Conservation (phyloP, 2,113 vertebrate species). For the Cyprinodon variegatus region DNA sequence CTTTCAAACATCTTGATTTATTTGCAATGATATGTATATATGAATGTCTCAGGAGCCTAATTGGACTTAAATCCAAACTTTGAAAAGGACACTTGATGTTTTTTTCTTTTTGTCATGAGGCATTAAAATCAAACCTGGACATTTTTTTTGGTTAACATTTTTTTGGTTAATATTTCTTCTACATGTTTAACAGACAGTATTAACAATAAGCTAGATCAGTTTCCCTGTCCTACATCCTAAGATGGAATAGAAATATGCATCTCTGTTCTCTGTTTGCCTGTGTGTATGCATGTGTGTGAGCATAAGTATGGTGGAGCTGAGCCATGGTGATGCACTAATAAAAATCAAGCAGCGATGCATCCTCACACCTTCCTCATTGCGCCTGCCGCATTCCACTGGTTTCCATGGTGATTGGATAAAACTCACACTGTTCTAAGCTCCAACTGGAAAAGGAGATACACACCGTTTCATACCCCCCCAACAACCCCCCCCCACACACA, state of each 20-base stretch:
- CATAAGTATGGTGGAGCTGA: slow-evolving; percentile 41
- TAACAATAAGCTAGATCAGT: neutral
- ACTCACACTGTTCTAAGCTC: slow-evolving; percentile 83
- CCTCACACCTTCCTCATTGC: slow-evolving; percentile 82
- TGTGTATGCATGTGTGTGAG: slow-evolving; percentile 29
- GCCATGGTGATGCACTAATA: slow-evolving; percentile 76
- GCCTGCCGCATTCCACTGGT: slow-evolving; percentile 74
- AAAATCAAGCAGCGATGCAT: slow-evolving; percentile 81
- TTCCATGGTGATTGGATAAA: slow-evolving; percentile 82
- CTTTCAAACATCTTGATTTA: too few relatives aligned
- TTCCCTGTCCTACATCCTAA: neutral
- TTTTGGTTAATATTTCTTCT: too few relatives aligned
- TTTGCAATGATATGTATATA: too few relatives aligned
- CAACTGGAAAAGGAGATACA: slow-evolving; percentile 75
- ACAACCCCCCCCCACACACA: slow-evolving; percentile 9
- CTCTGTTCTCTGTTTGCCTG: slow-evolving; percentile 14
- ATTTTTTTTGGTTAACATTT: too few relatives aligned
- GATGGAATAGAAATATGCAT: neutral
- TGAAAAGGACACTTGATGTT: too few relatives aligned
- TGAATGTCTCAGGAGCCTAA: too few relatives aligned
- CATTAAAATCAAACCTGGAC: too few relatives aligned
- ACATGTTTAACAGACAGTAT: neutral
- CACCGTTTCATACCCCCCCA: slow-evolving; percentile 55
- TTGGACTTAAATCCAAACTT: too few relatives aligned
- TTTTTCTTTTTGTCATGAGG: too few relatives aligned